Evolutionary conservation across 1,140 invertebrate species (phyloP), one percentile per base, ranked within the genome.

Genomic region (Scaptomyza montana): DNA sequence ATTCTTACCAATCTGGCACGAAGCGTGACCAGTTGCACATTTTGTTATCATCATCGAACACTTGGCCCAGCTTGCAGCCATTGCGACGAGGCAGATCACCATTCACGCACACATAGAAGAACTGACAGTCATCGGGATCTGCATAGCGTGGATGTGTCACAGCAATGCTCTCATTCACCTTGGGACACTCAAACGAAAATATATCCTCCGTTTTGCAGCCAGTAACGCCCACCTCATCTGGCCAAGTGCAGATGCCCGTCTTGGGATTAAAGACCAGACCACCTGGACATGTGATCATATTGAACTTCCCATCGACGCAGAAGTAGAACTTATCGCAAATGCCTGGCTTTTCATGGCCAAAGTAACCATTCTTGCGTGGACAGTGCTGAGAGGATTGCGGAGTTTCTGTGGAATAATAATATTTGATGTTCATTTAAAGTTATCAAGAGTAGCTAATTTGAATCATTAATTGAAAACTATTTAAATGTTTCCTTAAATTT

Each of bases 321-420:
- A 96, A 97, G 91, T 97, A 98, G 93, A 98, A 98, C 77, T 96
- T 96, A 82, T 97, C 96, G 85, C 97, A 98, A 55, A 96, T 94
- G 12, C 94, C 94, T 0, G 92, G 86, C 62, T 97, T 95, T 80
- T 96, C 96, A 90, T 98, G 97, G 0, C 95, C 95, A 92, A 98
- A 98, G 92, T 98, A 97, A 1, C 97, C 97, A 78, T 98, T 96
- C 91, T 95, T 95, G 45, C 97, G 94, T 0, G 95, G 96, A 90
- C 97, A 98, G 87, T 98, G 95, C 16, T 93, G 85, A 3, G 94
- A 93, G 0, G 96, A 94, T 62, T 95, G 94, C 0, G 97, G 96
- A 2, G 93, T 93, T 91, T 98, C 97, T 98, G 55, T 13, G 0
- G 5, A 2, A 53, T 45, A 21, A 61, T 50, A 46, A 25, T 25